Conservation (phyloP, 64 coral and sea anemone genomes). For the Pocillopora damicornis region DNA sequence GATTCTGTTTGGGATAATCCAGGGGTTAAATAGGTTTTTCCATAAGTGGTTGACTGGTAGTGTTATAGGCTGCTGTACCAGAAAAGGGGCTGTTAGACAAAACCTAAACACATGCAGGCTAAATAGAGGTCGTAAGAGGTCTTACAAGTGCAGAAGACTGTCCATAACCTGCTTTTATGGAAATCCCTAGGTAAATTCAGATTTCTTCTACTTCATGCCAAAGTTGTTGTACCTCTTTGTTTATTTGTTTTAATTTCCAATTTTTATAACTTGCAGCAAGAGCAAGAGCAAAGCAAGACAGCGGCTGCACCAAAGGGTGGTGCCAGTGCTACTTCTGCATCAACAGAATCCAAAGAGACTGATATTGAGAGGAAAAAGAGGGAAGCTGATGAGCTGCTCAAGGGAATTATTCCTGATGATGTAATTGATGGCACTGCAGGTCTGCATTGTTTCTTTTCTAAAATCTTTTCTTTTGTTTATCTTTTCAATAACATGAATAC, state of each 20-base stretch:
- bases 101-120: too few species aligned
- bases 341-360: constrained; percentile 53
- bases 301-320: constrained; percentile 19
- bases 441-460: background rate
- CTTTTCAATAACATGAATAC: background rate
- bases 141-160: too few species aligned
- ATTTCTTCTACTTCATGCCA: too few species aligned
- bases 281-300: constrained; percentile 58
- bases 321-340: background rate
- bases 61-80: too few species aligned
- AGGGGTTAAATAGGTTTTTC: too few species aligned
- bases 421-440: constrained; percentile 91
- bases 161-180: too few species aligned
- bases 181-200: too few species aligned
- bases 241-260: background rate
- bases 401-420: constrained; percentile 89
- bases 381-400: constrained; percentile 87
- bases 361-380: constrained; percentile 82
- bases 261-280: constrained; percentile 36
- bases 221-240: background rate
- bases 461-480: background rate
- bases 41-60: too few species aligned
- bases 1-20: too few species aligned
- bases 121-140: too few species aligned
- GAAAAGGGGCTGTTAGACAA: background rate